These are phyloP conservation scores for Macrosiphum euphorbiae DNA, from an alignment of 2,888 invertebrate genomes.

Conservation along the genomic window DNA sequence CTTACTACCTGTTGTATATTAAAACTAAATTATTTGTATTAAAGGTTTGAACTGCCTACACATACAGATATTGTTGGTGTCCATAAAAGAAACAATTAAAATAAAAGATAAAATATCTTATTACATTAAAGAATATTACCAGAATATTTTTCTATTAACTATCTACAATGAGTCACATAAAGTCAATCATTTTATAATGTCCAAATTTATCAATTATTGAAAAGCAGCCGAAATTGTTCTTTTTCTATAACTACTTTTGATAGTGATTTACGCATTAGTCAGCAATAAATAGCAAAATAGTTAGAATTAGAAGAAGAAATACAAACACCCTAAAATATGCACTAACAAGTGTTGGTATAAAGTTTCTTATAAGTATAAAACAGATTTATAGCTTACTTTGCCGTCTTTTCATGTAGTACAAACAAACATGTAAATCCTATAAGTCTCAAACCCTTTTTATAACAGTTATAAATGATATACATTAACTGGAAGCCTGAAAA, in stretches of 20 bases:
- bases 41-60: not conserved
- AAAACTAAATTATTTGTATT: not conserved
- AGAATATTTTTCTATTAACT: not conserved
- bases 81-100: not conserved
- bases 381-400: not conserved
- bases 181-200: too few species aligned
- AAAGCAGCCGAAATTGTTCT: not conserved
- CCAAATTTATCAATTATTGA: not conserved
- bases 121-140: not conserved
- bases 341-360: not conserved
- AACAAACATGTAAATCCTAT: not conserved
- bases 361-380: not conserved
- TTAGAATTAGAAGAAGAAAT: not conserved
- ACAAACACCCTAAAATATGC: not conserved
- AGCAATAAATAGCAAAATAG: not conserved
- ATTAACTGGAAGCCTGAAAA: too few species aligned
- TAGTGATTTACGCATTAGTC: not conserved
- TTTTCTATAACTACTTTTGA: not conserved
- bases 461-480: not conserved
- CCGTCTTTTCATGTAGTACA: not conserved
- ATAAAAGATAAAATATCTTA: not conserved
- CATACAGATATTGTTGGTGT: not conserved
- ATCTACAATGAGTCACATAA: too few species aligned
- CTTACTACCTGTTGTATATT: not conserved
- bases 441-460: not conserved